Conservation (phyloP, 2,113 vertebrate species). For the Nicator chloris region DNA sequence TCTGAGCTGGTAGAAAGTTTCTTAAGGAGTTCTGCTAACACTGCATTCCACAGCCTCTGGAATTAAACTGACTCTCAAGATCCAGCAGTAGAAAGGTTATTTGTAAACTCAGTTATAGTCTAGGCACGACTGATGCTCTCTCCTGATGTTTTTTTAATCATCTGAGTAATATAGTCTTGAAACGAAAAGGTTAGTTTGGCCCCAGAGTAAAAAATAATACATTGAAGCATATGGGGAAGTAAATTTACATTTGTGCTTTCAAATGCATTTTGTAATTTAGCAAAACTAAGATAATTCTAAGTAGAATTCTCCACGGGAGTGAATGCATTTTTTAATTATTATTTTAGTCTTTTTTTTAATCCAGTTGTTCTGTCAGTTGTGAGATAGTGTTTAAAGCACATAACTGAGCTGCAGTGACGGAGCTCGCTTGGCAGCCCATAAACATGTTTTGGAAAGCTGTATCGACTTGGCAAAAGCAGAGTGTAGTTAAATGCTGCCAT, state of each 20-base stretch:
- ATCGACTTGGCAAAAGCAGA: not conserved
- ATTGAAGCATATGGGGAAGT: not conserved
- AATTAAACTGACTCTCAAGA: not conserved
- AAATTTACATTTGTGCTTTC: not conserved
- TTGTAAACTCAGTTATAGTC: not conserved
- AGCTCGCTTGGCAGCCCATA: not conserved
- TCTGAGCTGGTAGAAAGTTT: not conserved
- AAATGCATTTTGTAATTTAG: not conserved
- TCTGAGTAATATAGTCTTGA: not conserved
- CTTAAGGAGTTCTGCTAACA: not conserved
- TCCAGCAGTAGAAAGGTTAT: slow-evolving; percentile 25
- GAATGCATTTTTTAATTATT: not conserved
- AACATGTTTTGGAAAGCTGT: not conserved
- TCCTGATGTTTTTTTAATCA: slow-evolving; percentile 5
- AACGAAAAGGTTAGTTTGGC: slow-evolving; percentile 30
- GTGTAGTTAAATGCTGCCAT: not conserved
- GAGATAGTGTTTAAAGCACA: not conserved
- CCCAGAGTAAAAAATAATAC: not conserved
- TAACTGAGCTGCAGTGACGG: not conserved
- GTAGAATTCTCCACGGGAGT: not conserved
- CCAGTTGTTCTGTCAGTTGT: not conserved
- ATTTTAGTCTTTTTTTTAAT: not conserved
- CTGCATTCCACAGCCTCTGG: not conserved
- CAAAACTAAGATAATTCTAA: not conserved
- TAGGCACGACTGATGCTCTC: not conserved